These are phyloP conservation scores for Antheraea yamamai DNA, from an alignment of 2,888 invertebrate species.

Conservation along the genomic window DNA sequence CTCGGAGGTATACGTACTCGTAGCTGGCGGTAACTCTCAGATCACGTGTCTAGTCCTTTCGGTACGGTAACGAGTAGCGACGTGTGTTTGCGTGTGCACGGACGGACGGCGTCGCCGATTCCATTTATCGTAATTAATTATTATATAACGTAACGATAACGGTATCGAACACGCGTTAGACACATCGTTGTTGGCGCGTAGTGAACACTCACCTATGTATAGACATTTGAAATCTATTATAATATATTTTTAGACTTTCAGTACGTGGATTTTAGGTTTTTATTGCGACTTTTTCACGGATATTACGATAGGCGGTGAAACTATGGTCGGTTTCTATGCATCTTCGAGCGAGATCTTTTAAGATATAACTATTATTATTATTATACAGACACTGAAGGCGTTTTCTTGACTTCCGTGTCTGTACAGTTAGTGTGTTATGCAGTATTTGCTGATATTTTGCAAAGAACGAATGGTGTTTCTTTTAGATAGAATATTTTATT, in stretches of 20 bases:
- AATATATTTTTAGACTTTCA: conserved; percentile 81
- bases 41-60: conserved; percentile 57
- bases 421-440: conserved; percentile 76
- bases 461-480: conserved; percentile 70
- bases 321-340: conserved; percentile 71
- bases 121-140: conserved; percentile 65
- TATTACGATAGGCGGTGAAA: conserved; percentile 72
- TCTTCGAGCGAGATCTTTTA: conserved; percentile 70
- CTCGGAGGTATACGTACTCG: no score
- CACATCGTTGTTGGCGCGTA: conserved; percentile 65
- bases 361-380: conserved; percentile 37
- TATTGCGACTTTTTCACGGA: conserved; percentile 77
- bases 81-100: conserved; percentile 15
- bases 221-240: conserved; percentile 81
- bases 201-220: conserved; percentile 79
- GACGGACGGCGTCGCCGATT: conserved; percentile 36
- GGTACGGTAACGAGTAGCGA: conserved; percentile 26
- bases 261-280: conserved; percentile 79
- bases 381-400: conserved; percentile 57
- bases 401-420: conserved; percentile 68
- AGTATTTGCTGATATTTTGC: conserved; percentile 70
- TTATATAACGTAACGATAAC: conserved; percentile 50
- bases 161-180: conserved; percentile 57
- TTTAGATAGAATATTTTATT: conserved; percentile 76
- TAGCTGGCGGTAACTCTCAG: conserved; percentile 38